These are phyloP conservation scores for Falco columbarius DNA, from an alignment of 2,797 vertebrate genomes.

Conservation along the genomic window DNA sequence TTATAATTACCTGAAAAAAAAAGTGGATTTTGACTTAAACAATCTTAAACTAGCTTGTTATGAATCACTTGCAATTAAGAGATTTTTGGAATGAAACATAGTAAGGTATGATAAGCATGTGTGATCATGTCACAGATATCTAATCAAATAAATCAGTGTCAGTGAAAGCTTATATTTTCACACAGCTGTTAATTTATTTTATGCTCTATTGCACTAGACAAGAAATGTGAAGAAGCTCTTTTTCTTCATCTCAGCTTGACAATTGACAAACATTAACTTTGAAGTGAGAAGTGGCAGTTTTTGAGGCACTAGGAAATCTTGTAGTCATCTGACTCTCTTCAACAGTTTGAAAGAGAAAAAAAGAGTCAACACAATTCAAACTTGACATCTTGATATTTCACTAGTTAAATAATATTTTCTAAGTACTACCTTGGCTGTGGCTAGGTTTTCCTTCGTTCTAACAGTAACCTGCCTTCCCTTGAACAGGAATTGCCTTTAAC, in stretches of 20 bases:
- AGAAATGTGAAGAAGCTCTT: background rate
- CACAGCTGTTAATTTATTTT: background rate
- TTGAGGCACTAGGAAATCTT: background rate
- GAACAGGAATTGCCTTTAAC: background rate
- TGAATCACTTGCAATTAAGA: background rate
- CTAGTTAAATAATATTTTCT: background rate
- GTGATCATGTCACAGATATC: background rate
- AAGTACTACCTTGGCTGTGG: background rate
- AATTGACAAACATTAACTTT: background rate
- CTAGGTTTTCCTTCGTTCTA: background rate
- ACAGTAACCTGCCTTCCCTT: background rate
- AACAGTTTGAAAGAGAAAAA: background rate
- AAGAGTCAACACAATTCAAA: background rate
- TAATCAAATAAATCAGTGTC: background rate
- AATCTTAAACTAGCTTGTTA: background rate
- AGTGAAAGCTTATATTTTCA: background rate
- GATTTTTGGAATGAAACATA: background rate
- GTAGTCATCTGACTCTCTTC: background rate
- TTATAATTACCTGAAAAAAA: background rate
- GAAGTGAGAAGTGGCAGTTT: background rate
- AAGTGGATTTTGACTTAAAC: background rate
- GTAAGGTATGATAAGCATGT: background rate
- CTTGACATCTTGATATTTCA: background rate
- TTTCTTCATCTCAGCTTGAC: background rate
- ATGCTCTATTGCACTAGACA: background rate